These are phyloP conservation scores for Melikaiella ostensackeni DNA, from an alignment of 2,888 invertebrate species.

Conservation along the genomic window DNA sequence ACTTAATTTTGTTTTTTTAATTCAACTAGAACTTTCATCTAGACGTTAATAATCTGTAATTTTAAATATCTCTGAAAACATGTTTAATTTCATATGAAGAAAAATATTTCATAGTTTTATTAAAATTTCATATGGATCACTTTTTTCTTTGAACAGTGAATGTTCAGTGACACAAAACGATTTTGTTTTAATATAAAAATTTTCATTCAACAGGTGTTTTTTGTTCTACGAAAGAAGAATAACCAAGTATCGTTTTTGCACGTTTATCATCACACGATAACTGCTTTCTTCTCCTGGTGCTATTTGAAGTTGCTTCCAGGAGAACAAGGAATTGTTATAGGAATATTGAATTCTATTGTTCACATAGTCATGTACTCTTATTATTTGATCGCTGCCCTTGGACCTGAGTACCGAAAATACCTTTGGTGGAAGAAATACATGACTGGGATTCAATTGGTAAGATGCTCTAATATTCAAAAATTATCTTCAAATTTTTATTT, in stretches of 20 bases:
- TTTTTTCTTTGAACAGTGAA: too few species aligned
- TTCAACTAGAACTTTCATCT: too few species aligned
- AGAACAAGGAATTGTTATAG: constrained; percentile 85
- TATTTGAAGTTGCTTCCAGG: constrained; percentile 80
- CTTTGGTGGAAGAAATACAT: constrained; percentile 93
- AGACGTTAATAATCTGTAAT: too few species aligned
- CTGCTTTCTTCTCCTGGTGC: constrained; percentile 74
- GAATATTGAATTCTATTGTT: constrained; percentile 86
- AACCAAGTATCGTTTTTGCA: constrained; percentile 81
- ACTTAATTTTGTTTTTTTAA: too few species aligned
- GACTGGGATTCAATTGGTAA: constrained; percentile 88
- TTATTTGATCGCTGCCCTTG: constrained; percentile 87
- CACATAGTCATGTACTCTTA: constrained; percentile 91
- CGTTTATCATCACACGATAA: constrained; percentile 80
- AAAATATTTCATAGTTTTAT: too few species aligned
- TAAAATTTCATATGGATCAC: too few species aligned
- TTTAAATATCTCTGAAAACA: too few species aligned
- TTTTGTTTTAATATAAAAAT: not conserved
- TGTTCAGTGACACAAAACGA: too few species aligned
- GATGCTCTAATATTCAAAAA: constrained; percentile 57
- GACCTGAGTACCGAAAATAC: constrained; percentile 86
- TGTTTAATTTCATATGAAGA: too few species aligned
- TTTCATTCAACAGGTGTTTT: constrained; percentile 76
- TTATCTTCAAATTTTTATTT: not conserved
- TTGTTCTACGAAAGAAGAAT: constrained; percentile 80